Percentiles rank a stretch among this genome's conserved stretches.
These are phyloP conservation scores for Myotis myotis DNA, from an alignment of 2,797 vertebrate genomes.

Conservation along the genomic window DNA sequence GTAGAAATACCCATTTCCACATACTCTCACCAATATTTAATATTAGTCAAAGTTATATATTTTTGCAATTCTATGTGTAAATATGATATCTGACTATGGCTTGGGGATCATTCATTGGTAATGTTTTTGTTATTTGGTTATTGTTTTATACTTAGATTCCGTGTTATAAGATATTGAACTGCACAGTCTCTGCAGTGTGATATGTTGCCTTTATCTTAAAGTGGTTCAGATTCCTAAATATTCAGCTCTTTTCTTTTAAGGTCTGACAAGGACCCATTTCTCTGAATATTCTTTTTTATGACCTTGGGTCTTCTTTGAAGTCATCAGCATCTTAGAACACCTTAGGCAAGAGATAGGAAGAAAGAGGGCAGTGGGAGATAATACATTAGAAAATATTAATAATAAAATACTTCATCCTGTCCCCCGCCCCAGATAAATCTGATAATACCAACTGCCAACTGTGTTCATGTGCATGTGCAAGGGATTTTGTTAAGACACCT, in stretches of 20 bases:
- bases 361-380: not conserved
- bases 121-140: not conserved
- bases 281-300: not conserved
- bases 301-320: not conserved
- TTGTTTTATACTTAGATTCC: not conserved
- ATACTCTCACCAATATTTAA: not conserved
- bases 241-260: not conserved
- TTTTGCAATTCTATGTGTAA: not conserved
- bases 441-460: not conserved
- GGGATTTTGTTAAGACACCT: not conserved
- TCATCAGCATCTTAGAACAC: constrained; percentile 38
- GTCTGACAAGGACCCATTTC: not conserved
- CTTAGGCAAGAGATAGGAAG: not conserved
- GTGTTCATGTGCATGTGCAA: not conserved
- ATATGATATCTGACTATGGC: not conserved
- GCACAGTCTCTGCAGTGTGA: not conserved
- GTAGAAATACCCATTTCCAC: not conserved
- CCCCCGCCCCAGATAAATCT: not conserved
- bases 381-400: constrained; percentile 26
- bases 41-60: not conserved
- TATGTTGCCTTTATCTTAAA: not conserved
- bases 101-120: not conserved
- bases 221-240: not conserved
- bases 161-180: not conserved
- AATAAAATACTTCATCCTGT: not conserved